phyloP scores from a whole-genome alignment of 1,140 invertebrate species.

The Papilio dardanus region DNA sequence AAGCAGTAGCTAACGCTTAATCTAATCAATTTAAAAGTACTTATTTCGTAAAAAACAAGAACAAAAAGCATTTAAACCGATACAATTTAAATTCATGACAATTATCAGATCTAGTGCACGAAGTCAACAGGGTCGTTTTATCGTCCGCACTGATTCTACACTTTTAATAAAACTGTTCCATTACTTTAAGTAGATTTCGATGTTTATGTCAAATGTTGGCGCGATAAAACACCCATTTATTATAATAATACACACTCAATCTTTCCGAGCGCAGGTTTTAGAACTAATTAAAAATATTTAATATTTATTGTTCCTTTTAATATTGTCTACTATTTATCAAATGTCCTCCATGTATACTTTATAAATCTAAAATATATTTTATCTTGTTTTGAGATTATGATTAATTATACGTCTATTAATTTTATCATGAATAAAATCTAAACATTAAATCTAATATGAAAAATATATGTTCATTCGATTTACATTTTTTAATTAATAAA shows the following conservation, averaged over 20 bases:
- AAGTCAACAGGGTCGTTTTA: slow-evolving; percentile 59
- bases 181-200: slow-evolving; percentile 81
- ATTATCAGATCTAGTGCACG: slow-evolving; percentile 33
- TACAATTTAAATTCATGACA: slow-evolving; percentile 21
- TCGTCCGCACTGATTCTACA: slow-evolving; percentile 64
- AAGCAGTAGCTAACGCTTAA: not conserved
- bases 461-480: not conserved
- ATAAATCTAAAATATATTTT: not conserved
- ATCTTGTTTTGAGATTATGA: not conserved
- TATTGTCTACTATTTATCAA: slow-evolving; percentile 7
- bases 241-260: slow-evolving; percentile 73
- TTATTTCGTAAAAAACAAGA: not conserved
- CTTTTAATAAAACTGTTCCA: slow-evolving; percentile 74
- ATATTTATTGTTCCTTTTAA: slow-evolving; percentile 26
- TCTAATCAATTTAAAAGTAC: slow-evolving; percentile 18
- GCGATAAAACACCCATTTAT: slow-evolving; percentile 79
- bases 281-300: slow-evolving; percentile 39
- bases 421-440: not conserved
- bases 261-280: slow-evolving; percentile 59
- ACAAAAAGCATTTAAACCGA: slow-evolving; percentile 18
- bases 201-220: slow-evolving; percentile 75
- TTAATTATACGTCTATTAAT: not conserved
- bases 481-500: not conserved
- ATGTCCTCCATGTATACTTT: not conserved
- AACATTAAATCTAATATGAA: too few species aligned